These are phyloP conservation scores for Cettia cetti DNA, from an alignment of 2,113 vertebrate species.

Conservation along the genomic window DNA sequence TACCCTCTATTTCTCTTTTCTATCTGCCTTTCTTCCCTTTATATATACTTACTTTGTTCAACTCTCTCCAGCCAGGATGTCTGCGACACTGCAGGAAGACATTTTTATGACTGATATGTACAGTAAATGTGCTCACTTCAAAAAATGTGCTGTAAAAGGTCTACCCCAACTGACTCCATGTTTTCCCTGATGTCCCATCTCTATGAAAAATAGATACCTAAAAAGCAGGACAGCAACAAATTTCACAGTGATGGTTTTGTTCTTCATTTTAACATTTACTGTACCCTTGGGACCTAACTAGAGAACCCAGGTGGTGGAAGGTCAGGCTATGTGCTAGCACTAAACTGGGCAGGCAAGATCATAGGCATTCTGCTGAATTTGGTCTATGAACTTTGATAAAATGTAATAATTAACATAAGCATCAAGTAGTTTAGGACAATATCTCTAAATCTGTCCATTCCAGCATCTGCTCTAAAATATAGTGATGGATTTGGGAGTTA, in stretches of 20 bases:
- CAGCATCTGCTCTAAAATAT: background rate
- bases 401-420: background rate
- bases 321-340: background rate
- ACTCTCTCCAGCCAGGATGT: background rate
- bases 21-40: background rate
- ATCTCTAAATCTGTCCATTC: background rate
- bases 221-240: slow-evolving; percentile 9
- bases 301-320: background rate
- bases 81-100: background rate
- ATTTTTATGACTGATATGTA: background rate
- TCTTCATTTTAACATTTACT: slow-evolving; percentile 37
- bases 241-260: background rate
- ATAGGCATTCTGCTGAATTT: background rate
- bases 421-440: background rate
- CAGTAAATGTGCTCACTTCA: background rate
- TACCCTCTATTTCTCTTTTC: background rate
- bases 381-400: background rate
- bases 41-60: background rate
- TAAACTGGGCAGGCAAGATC: background rate
- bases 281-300: background rate
- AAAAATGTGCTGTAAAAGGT: background rate
- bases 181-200: background rate
- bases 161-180: background rate
- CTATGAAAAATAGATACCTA: background rate
- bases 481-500: fast-evolving